Percentiles rank a stretch among this genome's conserved stretches.
Evolutionary conservation across 2,797 vertebrate genomes (phyloP).

Genomic region (Aulostomus chinensis): DNA sequence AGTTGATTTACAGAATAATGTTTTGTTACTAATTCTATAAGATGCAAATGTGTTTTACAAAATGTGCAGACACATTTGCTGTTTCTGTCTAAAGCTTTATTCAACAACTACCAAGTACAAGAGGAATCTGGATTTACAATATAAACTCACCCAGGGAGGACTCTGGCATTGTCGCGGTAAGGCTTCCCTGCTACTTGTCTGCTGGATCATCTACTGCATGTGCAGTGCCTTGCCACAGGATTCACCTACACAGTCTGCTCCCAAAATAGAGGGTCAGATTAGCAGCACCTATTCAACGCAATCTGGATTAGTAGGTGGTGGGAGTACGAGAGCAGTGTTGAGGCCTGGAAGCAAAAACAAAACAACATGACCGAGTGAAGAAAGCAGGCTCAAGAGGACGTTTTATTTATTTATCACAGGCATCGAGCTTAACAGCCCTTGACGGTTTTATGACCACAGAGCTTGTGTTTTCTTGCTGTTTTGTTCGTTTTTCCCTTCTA

Average conservation of each 20-base stretch:
- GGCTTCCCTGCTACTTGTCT: slow-evolving; percentile 76
- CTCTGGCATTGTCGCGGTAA: slow-evolving; percentile 85
- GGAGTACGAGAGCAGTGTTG: slow-evolving; percentile 4
- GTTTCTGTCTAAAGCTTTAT: not conserved
- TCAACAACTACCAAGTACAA: not conserved
- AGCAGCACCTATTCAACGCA: slow-evolving; percentile 66
- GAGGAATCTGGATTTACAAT: not conserved
- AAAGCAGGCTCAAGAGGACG: not conserved
- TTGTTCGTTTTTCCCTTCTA: too few relatives aligned
- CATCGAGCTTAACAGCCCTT: not conserved
- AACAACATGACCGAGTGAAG: not conserved
- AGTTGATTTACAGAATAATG: not conserved
- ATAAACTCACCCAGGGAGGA: slow-evolving; percentile 81
- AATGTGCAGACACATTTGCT: not conserved
- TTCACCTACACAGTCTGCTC: slow-evolving; percentile 78
- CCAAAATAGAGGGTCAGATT: slow-evolving; percentile 84
- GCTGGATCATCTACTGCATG: slow-evolving; percentile 68
- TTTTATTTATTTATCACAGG: slow-evolving; percentile 3
- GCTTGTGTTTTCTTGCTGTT: too few relatives aligned
- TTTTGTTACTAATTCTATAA: not conserved
- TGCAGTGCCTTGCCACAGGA: slow-evolving; percentile 35
- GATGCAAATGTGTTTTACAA: not conserved
- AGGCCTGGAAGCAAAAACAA: slow-evolving; percentile 5
- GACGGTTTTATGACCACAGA: too few relatives aligned
- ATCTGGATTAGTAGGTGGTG: slow-evolving; percentile 62